Conservation (phyloP, 2,113 vertebrate species). For the Lanius ludovicianus region DNA sequence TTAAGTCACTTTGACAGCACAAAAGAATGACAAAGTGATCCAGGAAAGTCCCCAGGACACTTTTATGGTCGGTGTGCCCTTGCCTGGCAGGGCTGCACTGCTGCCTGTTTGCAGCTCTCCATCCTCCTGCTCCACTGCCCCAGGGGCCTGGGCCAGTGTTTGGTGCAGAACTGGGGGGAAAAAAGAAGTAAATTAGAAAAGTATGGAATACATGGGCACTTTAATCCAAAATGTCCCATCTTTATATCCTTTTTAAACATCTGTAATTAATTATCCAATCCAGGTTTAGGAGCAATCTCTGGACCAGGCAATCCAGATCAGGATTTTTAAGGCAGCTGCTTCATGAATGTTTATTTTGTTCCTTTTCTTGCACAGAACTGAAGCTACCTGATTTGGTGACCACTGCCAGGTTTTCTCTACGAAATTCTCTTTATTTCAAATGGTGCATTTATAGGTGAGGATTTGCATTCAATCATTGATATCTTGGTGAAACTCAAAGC, state of each 20-base stretch:
- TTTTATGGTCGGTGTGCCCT: neutral
- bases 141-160: neutral
- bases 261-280: neutral
- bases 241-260: neutral
- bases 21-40: neutral
- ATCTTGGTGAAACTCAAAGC: neutral
- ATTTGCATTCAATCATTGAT: neutral
- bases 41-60: neutral
- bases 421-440: neutral
- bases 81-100: neutral
- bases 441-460: neutral
- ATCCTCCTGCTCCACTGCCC: neutral
- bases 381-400: neutral
- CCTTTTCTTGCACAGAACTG: neutral
- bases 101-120: neutral
- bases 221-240: neutral
- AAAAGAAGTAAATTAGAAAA: neutral
- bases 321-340: neutral
- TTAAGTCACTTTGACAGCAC: neutral
- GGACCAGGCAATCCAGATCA: neutral
- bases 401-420: neutral
- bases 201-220: neutral
- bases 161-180: neutral
- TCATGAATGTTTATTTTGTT: neutral
- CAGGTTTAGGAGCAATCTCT: neutral